These are phyloP conservation scores for Gymnopithys bicolor DNA, from an alignment of 2,797 vertebrate species.

Conservation along the genomic window DNA sequence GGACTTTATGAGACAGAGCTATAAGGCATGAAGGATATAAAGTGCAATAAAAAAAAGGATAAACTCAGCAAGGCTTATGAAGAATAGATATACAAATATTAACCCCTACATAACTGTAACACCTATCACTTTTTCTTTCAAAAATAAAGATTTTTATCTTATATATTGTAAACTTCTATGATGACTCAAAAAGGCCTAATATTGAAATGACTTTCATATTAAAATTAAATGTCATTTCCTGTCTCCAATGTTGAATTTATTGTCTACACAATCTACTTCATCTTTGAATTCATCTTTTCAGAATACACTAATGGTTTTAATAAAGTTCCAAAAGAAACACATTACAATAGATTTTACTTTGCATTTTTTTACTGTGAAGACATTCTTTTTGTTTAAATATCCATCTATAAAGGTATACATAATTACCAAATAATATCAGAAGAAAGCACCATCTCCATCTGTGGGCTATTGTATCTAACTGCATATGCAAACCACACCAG, in stretches of 20 bases:
- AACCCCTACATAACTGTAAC: background rate
- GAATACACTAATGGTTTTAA: background rate
- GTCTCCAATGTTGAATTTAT: background rate
- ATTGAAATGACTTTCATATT: slow-evolving; percentile 5
- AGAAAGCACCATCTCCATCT: slow-evolving; percentile 35
- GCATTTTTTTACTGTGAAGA: background rate
- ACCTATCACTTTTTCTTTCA: background rate
- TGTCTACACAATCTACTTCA: background rate
- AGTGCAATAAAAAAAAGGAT: slow-evolving; percentile 22
- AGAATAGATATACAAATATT: slow-evolving; percentile 20
- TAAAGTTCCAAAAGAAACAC: background rate
- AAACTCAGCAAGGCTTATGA: background rate
- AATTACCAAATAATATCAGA: background rate
- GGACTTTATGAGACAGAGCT: slow-evolving; percentile 32
- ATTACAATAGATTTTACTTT: background rate
- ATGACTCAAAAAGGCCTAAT: background rate
- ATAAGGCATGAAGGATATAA: slow-evolving; percentile 30
- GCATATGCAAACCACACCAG: background rate
- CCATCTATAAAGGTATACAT: background rate
- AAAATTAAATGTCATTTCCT: slow-evolving; percentile 3
- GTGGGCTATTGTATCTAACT: background rate
- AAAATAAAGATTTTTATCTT: background rate
- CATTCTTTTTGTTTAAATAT: background rate
- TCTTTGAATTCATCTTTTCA: background rate
- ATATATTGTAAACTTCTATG: background rate